Evolutionary conservation across 2,113 vertebrate genomes (phyloP), one percentile per base, ranked within the genome.

Genomic region (Ptilorrhoa leucosticta): DNA sequence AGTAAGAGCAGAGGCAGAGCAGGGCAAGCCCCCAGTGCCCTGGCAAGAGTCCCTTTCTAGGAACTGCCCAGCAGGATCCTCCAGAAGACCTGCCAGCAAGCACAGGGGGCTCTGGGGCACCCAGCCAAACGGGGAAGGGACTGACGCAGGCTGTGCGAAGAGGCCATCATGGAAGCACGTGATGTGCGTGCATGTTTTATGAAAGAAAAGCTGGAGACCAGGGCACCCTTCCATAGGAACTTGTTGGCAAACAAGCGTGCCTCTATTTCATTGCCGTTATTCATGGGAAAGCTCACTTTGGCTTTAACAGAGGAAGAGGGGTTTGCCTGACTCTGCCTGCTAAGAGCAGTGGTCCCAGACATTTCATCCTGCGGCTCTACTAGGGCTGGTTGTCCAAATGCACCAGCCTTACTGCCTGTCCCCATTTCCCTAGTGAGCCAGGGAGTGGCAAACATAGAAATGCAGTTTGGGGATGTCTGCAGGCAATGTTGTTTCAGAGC

Each of bases 221-320:
- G 31, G 35, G 33, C 13, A 42, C 9, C 27, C 16, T 45, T 57
- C 24, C 0, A 1, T 13, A 66, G 51, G 47, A 93, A 66, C 12
- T 39, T 0, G 0, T 3, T 56, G 31, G 40, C 70, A 85, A 79
- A 83, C 17, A 33, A 44, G 39, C 9, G 0, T 1, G 24, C 22
- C 31, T 53, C 56, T 60, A 37, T 56, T 85, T 85, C 15, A 2
- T 48, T 68, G n/a, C 24, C 7, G 1, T 47, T 85, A 31, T 54
- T 42, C 57, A n/a, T 0, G 2, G 51, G 56, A 89, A 75, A 89
- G 5, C 33, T 89, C 33, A 2, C 44, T 28, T 68, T 48, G 53
- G 40, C 53, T 79, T 66, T n/a, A 6, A 2, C 39, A 56, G 65
- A 61, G 45, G 48, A 71, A 60, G 33, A 65, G 10, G 12, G 7